Conservation (phyloP, 2,113 vertebrate genomes). For the Madoqua kirkii region DNA sequence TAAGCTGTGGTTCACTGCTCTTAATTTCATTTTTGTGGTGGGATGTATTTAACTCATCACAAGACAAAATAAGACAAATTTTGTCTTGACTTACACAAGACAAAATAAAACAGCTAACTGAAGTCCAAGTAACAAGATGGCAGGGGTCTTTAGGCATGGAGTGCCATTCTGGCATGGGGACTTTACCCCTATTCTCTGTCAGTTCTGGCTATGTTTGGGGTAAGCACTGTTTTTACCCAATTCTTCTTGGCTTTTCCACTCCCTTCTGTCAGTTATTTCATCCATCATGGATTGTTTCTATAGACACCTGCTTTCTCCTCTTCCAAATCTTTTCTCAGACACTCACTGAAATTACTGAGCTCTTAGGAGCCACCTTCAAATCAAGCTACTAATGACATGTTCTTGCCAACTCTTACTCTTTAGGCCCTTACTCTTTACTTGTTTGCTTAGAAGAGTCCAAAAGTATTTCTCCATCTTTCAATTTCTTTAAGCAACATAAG, state of each 20-base stretch:
- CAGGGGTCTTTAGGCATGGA: neutral
- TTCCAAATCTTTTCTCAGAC: neutral
- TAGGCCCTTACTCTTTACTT: conserved; percentile 22
- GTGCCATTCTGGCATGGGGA: neutral
- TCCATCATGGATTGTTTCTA: neutral
- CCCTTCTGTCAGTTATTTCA: neutral
- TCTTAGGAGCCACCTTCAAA: conserved; percentile 40
- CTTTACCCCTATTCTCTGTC: neutral
- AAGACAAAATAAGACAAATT: neutral
- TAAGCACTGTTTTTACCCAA: neutral
- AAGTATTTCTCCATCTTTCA: conserved; percentile 49
- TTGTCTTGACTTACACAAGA: neutral
- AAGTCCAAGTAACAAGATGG: neutral
- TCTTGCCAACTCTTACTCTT: conserved; percentile 34
- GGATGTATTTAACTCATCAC: neutral
- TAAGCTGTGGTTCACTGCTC: neutral
- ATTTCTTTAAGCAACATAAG: conserved; percentile 9
- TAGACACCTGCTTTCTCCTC: neutral
- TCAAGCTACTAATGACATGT: neutral
- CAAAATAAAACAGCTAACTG: neutral
- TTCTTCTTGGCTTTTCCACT: neutral
- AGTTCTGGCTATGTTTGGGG: neutral
- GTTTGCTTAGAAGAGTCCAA: conserved; percentile 9
- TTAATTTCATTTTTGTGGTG: neutral
- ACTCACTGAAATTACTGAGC: neutral